Evolutionary conservation across 2,113 vertebrate genomes (phyloP).

Genomic region (Phoxinus phoxinus): DNA sequence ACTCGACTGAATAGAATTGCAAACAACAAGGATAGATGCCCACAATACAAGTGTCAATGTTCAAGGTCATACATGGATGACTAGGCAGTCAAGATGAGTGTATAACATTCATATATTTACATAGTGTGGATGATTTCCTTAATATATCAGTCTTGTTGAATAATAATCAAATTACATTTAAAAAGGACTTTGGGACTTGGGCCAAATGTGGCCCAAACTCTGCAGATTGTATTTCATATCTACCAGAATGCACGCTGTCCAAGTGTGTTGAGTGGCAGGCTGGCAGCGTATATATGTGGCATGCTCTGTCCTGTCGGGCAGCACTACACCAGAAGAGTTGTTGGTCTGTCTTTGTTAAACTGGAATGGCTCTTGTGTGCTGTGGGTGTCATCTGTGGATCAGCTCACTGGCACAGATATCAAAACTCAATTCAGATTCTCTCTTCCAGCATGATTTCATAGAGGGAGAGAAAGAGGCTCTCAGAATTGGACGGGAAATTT

Average conservation of each 20-base stretch:
- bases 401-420: constrained; percentile 11
- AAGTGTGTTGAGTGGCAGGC: not conserved
- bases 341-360: constrained; percentile 19
- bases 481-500: not conserved
- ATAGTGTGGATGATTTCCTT: not conserved
- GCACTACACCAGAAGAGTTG: not conserved
- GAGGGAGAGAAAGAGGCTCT: constrained; percentile 16
- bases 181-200: not conserved
- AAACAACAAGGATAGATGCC: not conserved
- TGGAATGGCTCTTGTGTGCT: not conserved
- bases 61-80: not conserved
- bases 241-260: not conserved
- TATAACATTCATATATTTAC: not conserved
- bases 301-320: not conserved
- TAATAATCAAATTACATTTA: not conserved
- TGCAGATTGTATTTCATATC: not conserved
- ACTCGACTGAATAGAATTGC: not conserved
- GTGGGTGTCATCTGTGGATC: constrained; percentile 23
- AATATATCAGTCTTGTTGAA: not conserved
- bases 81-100: not conserved
- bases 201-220: not conserved
- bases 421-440: constrained; percentile 22
- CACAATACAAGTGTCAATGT: not conserved
- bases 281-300: not conserved
- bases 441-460: not conserved